These are phyloP conservation scores for Sphyrna mokarran DNA, from an alignment of 2,113 vertebrate species.

Conservation along the genomic window DNA sequence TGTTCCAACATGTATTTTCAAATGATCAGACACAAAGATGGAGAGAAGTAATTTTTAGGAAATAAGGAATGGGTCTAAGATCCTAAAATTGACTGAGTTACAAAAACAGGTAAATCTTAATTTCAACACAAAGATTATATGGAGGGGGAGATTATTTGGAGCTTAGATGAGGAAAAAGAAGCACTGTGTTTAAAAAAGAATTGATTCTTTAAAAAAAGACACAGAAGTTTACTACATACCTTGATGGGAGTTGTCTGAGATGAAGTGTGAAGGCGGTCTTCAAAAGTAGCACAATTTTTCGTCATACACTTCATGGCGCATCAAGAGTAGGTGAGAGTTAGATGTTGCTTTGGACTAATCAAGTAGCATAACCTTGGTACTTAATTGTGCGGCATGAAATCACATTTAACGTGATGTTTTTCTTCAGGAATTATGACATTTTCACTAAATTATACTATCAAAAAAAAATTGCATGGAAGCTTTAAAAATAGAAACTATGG, in stretches of 20 bases:
- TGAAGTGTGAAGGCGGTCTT: not conserved
- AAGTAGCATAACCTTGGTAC: not conserved
- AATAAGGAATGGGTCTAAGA: not conserved
- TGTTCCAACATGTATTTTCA: not conserved
- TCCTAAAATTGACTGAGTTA: not conserved
- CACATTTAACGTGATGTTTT: not conserved
- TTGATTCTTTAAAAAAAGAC: not conserved
- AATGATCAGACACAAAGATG: not conserved
- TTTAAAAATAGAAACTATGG: not conserved
- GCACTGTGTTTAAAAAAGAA: too few species aligned
- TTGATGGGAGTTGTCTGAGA: not conserved
- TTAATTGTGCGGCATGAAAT: not conserved
- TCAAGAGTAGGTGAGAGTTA: not conserved
- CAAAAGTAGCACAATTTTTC: not conserved
- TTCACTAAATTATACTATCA: not conserved
- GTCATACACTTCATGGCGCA: not conserved
- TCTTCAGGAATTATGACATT: not conserved
- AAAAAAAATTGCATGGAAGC: not conserved
- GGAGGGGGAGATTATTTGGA: not conserved
- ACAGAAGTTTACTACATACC: not conserved
- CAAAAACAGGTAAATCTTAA: not conserved
- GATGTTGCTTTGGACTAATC: not conserved
- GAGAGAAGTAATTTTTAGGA: not conserved
- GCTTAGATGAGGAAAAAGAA: not conserved
- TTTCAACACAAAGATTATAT: not conserved